Evolutionary conservation across 2,888 invertebrate species (phyloP).

Genomic region (Alloscopus bannaensis): DNA sequence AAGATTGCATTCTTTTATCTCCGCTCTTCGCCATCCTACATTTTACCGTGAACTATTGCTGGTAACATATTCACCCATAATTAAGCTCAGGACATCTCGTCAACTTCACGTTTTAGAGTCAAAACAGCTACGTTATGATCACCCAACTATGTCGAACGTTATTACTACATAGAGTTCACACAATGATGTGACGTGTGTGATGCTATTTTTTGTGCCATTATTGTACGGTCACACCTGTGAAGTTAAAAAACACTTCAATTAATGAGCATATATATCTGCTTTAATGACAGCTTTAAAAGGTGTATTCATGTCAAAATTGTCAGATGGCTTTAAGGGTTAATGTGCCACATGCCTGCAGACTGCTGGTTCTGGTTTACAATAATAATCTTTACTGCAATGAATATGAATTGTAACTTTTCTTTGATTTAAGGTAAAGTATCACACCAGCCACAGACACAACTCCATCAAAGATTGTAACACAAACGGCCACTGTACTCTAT

Average conservation of each 20-base stretch:
- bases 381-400: conserved; percentile 21
- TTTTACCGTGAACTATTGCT: background rate
- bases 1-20: conserved; percentile 14
- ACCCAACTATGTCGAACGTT: conserved; percentile 32
- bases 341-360: conserved; percentile 27
- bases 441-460: background rate
- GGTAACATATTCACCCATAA: conserved; percentile 20
- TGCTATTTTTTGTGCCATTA: background rate
- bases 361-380: background rate
- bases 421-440: no score
- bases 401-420: conserved; percentile 43
- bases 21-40: no score
- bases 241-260: conserved; percentile 15
- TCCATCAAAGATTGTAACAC: background rate
- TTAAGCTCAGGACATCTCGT: conserved; percentile 24
- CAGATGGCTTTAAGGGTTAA: conserved; percentile 18
- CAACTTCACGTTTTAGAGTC: conserved; percentile 23
- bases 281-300: conserved; percentile 8
- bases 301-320: conserved; percentile 17
- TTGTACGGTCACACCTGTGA: conserved; percentile 5
- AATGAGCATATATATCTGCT: conserved; percentile 19
- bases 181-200: background rate
- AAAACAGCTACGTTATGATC: conserved; percentile 29
- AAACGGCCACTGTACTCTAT: no score
- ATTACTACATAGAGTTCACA: background rate